Conservation (phyloP, 1,140 invertebrate species). For the Megalonaias nervosa region DNA sequence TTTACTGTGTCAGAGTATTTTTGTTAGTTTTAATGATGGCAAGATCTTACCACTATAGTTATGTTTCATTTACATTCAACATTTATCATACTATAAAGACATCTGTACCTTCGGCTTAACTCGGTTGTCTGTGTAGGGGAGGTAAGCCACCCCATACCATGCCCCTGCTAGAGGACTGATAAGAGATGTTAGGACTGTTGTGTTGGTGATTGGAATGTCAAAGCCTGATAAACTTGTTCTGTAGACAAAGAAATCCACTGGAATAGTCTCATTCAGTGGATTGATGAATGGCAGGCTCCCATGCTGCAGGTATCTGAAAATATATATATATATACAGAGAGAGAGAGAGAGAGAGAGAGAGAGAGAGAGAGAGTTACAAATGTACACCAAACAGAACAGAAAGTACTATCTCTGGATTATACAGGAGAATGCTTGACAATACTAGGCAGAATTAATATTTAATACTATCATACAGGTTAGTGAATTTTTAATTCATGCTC, state of each 20-base stretch:
- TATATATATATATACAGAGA: background rate
- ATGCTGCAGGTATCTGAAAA: conserved; percentile 75
- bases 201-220: conserved; percentile 11
- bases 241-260: conserved; percentile 72
- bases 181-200: conserved; percentile 9
- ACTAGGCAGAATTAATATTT: too few relatives aligned
- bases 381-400: too few relatives aligned
- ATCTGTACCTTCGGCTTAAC: conserved; percentile 23
- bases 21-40: background rate
- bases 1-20: background rate
- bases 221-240: conserved; percentile 18
- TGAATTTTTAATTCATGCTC: too few relatives aligned
- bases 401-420: too few relatives aligned
- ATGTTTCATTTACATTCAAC: too few relatives aligned
- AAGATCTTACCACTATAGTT: too few relatives aligned
- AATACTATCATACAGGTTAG: too few relatives aligned
- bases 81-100: background rate
- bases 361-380: too few relatives aligned
- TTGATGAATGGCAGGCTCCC: conserved; percentile 84
- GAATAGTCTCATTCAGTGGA: conserved; percentile 82
- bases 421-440: too few relatives aligned
- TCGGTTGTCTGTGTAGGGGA: conserved; percentile 13
- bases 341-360: too few relatives aligned
- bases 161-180: conserved; percentile 17
- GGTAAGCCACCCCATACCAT: conserved; percentile 21